A percentile compares a stretch with the other conserved stretches of the same genome.
Conservation (phyloP, 2,888 invertebrate species). For the Eretmocerus hayati region DNA sequence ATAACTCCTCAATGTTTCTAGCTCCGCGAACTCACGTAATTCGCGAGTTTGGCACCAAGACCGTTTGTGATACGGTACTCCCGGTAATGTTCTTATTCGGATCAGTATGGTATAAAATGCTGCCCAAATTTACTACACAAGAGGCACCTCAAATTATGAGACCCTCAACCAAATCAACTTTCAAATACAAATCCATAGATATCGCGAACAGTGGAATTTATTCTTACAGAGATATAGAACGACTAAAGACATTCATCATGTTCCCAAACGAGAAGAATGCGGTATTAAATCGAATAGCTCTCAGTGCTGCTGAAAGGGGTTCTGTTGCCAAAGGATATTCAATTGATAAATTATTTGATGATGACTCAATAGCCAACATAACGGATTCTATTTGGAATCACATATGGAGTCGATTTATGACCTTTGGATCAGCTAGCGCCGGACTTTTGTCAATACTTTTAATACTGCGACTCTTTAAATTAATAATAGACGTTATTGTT, state of each 20-base stretch:
- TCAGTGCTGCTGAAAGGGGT: background rate
- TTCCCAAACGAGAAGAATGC: background rate
- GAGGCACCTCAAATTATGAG: background rate
- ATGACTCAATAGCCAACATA: background rate
- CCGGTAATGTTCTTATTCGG: background rate
- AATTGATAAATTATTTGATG: background rate
- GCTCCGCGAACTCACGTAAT: background rate
- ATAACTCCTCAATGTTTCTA: background rate
- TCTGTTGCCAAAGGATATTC: background rate
- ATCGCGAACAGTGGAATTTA: background rate
- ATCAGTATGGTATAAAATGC: background rate
- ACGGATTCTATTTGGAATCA: background rate
- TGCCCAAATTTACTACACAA: background rate
- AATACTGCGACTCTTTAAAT: background rate
- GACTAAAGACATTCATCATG: background rate
- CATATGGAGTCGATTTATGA: background rate
- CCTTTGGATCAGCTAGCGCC: background rate
- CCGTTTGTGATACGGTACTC: background rate
- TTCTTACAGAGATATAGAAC: background rate
- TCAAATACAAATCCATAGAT: background rate
- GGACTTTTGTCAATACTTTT: background rate
- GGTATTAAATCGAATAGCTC: background rate
- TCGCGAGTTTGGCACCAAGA: background rate
- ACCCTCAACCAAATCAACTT: background rate
- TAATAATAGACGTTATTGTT: background rate